These are phyloP conservation scores for Pterostichus madidus DNA, from an alignment of 2,888 invertebrate genomes.

Conservation along the genomic window DNA sequence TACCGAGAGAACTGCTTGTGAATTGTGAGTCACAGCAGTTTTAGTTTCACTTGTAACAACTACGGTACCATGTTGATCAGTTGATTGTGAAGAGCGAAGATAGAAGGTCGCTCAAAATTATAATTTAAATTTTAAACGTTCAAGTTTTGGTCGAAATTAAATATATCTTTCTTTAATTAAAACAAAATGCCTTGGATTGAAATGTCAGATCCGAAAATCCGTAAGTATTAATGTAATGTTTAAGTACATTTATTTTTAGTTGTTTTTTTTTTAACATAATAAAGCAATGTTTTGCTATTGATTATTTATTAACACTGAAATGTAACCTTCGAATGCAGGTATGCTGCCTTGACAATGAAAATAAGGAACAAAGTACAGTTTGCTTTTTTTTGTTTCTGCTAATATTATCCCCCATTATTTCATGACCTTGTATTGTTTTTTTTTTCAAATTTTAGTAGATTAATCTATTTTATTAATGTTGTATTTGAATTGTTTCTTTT, in stretches of 20 bases:
- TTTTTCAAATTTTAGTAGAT: background rate
- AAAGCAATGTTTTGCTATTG: background rate
- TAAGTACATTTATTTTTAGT: background rate
- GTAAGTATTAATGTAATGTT: conserved; percentile 3
- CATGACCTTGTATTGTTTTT: conserved; percentile 1
- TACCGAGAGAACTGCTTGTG: background rate
- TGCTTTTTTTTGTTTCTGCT: background rate
- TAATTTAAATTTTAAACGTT: background rate
- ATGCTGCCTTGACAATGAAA: background rate
- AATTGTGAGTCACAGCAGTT: conserved; percentile 1
- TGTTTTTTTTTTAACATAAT: background rate
- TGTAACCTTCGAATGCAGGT: background rate
- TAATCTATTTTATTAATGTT: no score
- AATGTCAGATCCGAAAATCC: background rate
- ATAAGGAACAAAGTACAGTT: background rate
- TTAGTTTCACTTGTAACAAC: conserved; percentile 3
- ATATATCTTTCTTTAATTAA: background rate
- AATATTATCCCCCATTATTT: background rate
- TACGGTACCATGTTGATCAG: conserved; percentile 13
- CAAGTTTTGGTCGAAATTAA: background rate
- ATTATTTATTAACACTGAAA: background rate
- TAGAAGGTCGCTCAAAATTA: background rate
- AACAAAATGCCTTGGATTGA: background rate
- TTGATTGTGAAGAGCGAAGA: background rate
- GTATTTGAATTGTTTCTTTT: no score